Evolutionary conservation across 2,113 vertebrate genomes (phyloP).

Genomic region (Gallinago media): DNA sequence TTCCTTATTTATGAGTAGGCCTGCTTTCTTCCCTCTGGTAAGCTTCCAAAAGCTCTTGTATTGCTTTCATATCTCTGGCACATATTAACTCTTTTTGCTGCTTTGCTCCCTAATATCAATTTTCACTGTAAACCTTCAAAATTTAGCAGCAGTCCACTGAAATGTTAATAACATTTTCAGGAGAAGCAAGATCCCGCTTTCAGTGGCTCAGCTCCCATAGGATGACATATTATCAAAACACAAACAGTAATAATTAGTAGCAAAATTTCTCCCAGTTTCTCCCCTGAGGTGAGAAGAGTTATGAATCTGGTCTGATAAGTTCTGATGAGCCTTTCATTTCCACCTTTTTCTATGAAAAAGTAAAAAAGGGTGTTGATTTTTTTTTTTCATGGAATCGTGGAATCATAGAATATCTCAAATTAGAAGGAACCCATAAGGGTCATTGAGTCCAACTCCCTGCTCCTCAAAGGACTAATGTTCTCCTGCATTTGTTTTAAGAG

Average conservation of each 20-base stretch:
- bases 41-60: conserved; percentile 13
- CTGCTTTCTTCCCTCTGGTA: conserved; percentile 33
- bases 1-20: conserved; percentile 30
- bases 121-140: conserved; percentile 28
- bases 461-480: background rate
- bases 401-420: background rate
- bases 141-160: background rate
- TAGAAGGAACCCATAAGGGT: background rate
- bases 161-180: background rate
- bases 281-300: background rate
- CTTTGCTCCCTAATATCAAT: background rate
- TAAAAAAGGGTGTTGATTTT: background rate
- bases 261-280: background rate
- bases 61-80: conserved; percentile 27
- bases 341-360: background rate
- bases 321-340: background rate
- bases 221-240: background rate
- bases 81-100: conserved; percentile 36
- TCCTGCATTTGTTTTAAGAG: background rate
- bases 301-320: background rate
- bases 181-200: background rate
- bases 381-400: background rate
- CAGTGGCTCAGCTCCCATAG: background rate
- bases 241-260: background rate
- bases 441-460: rapidly evolving